Evolutionary conservation across 2,888 invertebrate genomes (phyloP).

Genomic region (Encarsia formosa): DNA sequence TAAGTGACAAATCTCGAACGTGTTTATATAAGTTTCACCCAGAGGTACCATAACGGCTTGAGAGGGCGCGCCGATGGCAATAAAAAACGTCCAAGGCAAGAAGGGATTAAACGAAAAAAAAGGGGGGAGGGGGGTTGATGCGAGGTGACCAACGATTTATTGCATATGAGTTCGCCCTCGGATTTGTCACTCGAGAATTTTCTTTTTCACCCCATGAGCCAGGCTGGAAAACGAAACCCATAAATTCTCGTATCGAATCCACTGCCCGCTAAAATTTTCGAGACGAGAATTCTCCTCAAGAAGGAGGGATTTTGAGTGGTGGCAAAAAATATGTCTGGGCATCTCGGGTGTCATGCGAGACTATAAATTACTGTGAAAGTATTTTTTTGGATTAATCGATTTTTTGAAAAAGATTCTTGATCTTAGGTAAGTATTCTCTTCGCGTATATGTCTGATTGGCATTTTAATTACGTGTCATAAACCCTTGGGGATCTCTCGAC

Average conservation of each 20-base stretch:
- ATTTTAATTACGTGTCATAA: slow-evolving; percentile 48
- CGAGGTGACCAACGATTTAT: slow-evolving; percentile 42
- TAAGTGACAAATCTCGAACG: too few species aligned
- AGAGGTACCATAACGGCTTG: too few species aligned
- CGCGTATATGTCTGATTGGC: slow-evolving; percentile 31
- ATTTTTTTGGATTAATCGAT: background rate
- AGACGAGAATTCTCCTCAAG: slow-evolving; percentile 15
- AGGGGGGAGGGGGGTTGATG: slow-evolving; percentile 12
- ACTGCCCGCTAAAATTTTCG: slow-evolving; percentile 15
- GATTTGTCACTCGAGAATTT: slow-evolving; percentile 46
- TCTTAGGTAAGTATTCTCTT: background rate
- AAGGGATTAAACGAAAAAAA: slow-evolving; percentile 10
- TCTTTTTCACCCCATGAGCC: slow-evolving; percentile 6
- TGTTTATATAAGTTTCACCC: too few species aligned
- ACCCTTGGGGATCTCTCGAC: slow-evolving; percentile 43
- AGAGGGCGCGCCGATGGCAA: too few species aligned
- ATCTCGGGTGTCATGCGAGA: background rate
- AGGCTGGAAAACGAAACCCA: slow-evolving; percentile 11
- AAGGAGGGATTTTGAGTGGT: too few species aligned
- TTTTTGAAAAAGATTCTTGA: background rate
- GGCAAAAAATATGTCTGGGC: too few species aligned
- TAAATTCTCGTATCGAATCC: slow-evolving; percentile 25
- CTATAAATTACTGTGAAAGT: background rate
- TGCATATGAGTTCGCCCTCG: slow-evolving; percentile 49
- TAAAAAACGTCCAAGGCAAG: background rate